Evolutionary conservation across 2,888 invertebrate species (phyloP), one percentile per base, ranked within the genome.

Genomic region (Spialia ferax): DNA sequence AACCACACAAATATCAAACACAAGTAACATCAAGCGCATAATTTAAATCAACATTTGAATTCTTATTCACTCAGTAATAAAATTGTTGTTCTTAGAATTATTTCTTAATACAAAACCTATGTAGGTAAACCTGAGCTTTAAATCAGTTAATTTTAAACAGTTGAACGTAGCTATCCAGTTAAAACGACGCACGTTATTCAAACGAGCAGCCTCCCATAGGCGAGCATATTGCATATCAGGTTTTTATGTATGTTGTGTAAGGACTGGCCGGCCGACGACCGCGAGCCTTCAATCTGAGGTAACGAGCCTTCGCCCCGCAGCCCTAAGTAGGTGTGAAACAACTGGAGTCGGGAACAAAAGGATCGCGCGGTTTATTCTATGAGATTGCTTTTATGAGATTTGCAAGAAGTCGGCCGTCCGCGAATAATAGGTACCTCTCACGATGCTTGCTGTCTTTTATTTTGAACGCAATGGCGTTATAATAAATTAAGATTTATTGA

Each of bases 291-390:
- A 91, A 88, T 90, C 88, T 84, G 79, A 82, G 84, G 85, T 91
- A 92, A 91, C 89, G 82, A 90, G 90, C 84, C 77, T 76, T 78
- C 77, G 78, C 77, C 83, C 76, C 79, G 79, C 81, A 80, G 80
- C 79, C 76, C 80, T 87, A 89, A 91, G 88, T 87, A 89, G 89
- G 91, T 91, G 91, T 87, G 87, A 91, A 91, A 86, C 86, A 88
- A 86, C 84, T 81, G 79, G 75, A 83, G 77, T 78, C 76, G 76
- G 77, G 82, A 86, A 88, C 86, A 87, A 87, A 88, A 86, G 85
- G 81, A 85, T 83, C 79, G 75, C 75, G 76, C 74, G 76, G 77
- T 80, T 76, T 78, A 71, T 70, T 70, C 60, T 68, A 56, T 63
- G 73, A 74, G 74, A 78, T 75, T 75, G 73, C 75, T 72, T 75